phyloP scores from a whole-genome alignment of 1,140 invertebrate genomes.

The Archegozetes longisetosus region DNA sequence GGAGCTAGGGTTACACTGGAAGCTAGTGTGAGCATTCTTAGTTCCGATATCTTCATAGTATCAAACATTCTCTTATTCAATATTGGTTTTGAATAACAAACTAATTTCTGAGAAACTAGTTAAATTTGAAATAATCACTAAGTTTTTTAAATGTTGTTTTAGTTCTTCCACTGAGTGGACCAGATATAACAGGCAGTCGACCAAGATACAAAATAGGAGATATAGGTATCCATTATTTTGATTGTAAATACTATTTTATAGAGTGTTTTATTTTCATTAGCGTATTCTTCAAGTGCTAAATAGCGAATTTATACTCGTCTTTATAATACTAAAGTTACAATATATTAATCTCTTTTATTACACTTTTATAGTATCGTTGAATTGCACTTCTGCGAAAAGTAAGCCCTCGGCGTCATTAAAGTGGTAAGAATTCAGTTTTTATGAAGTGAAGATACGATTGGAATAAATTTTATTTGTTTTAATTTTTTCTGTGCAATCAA shows the following conservation, averaged over 20 bases:
- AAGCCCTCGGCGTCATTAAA: constrained; percentile 24
- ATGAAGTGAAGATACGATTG: too few relatives aligned
- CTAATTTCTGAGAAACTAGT: too few relatives aligned
- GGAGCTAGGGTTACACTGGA: too few relatives aligned
- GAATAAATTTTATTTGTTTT: too few relatives aligned
- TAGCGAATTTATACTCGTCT: neutral
- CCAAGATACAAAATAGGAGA: constrained; percentile 21
- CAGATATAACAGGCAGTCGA: constrained; percentile 20
- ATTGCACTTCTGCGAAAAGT: constrained; percentile 26
- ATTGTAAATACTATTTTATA: neutral
- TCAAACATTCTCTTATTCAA: too few relatives aligned
- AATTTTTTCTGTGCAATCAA: too few relatives aligned
- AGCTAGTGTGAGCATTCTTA: too few relatives aligned
- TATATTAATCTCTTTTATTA: neutral
- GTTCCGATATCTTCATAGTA: too few relatives aligned
- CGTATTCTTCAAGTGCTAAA: neutral
- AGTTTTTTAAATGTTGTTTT: constrained; percentile 12
- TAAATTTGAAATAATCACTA: too few relatives aligned
- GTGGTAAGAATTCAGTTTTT: constrained; percentile 19
- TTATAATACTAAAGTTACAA: neutral
- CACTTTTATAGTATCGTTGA: constrained; percentile 19
- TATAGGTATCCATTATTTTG: constrained; percentile 1
- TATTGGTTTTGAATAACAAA: too few relatives aligned
- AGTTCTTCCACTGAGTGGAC: constrained; percentile 23
- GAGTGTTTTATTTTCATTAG: neutral